Evolutionary conservation across 2,113 vertebrate species (phyloP), one percentile per base, ranked within the genome.

Genomic region (Isichthys henryi): DNA sequence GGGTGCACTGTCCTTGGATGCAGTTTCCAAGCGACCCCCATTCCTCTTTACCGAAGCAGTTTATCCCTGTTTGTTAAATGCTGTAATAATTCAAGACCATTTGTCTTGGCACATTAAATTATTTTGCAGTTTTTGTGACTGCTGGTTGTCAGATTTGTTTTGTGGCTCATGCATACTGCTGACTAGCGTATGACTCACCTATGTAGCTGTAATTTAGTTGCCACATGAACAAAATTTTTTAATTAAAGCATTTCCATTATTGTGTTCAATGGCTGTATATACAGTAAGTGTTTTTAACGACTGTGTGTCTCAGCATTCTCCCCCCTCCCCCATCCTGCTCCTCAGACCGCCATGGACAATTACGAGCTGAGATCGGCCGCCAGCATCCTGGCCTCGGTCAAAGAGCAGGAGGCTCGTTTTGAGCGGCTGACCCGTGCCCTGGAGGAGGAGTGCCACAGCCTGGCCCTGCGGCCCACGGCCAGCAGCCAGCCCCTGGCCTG

Each of bases 351-450:
- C 94, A 97, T 97, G 96, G 96, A 97, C 92, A 96, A 96, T 93
- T 96, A 96, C 95, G 95, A 95, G 90, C 92, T 96, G 93, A 95
- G 95, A 91, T 97, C 96, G 5, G 96, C 96, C 5, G 96, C 96
- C 94, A 97, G 96, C 95, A 97, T 97, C 94, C 92, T 97, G 91
- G 97, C 97, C 19, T 97, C 97, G 0, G 97, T 97, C 89, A 97
- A 96, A 90, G 96, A 97, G 92, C 97, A 97, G 90, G 97, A 97
- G 74, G 96, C 96, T 88, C 96, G 96, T 88, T 97, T 97, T 23
- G 96, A 97, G 96, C 94, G 94, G 86, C 95, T 97, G 86, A 97
- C 96, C 2, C 95, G 96, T 23, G 96, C 96, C 0, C 94, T 97
- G 27, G 96, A 97, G 91, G 96, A 96, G 43, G 96, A 97, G 90